Conservation (phyloP, 2,113 vertebrate species). For the Illadopsis cleaveri region DNA sequence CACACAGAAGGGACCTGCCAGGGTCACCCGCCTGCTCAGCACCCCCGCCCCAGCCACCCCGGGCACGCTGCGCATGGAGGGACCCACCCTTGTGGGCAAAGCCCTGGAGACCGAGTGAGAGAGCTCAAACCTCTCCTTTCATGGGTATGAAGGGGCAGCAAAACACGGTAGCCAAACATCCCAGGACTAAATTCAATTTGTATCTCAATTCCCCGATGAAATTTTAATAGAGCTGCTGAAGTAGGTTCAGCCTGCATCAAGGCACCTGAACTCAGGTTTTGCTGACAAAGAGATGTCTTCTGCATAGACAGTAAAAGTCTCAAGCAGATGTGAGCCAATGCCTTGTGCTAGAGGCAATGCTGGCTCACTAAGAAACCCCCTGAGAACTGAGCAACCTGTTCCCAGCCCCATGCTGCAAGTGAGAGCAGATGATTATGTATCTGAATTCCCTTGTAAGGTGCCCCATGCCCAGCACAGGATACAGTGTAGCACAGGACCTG, state of each 20-base stretch:
- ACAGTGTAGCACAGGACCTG: accelerated
- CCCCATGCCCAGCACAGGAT: not conserved
- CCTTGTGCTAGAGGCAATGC: not conserved
- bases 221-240: not conserved
- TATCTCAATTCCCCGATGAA: not conserved
- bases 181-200: not conserved
- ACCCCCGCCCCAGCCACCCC: not conserved
- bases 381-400: not conserved
- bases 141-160: not conserved
- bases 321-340: not conserved
- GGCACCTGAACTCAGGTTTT: not conserved
- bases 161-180: not conserved
- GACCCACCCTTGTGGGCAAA: not conserved
- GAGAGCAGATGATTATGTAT: not conserved
- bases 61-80: accelerated
- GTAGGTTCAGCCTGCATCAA: not conserved
- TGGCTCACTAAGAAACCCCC: not conserved
- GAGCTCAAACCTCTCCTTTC: not conserved
- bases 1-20: not conserved
- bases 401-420: not conserved
- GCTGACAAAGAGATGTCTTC: not conserved
- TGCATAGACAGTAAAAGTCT: not conserved
- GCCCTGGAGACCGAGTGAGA: not conserved
- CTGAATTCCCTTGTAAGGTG: not conserved
- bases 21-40: not conserved